phyloP scores from a whole-genome alignment of 2,113 vertebrate species.

The Ginglymostoma cirratum region DNA sequence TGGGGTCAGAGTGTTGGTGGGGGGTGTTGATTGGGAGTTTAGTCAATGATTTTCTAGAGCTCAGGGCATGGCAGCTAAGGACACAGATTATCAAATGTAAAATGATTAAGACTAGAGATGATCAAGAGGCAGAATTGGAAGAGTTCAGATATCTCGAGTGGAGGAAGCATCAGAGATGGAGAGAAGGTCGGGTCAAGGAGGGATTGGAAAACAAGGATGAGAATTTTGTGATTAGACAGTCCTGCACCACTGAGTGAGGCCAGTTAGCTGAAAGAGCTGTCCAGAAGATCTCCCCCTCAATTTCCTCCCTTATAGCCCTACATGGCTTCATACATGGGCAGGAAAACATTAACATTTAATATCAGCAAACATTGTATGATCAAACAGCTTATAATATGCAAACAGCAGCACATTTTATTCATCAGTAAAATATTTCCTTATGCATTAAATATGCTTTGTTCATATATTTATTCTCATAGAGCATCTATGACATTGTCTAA shows the following conservation, averaged over 20 bases:
- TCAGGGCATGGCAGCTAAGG: neutral
- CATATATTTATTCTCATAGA: neutral
- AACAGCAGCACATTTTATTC: neutral
- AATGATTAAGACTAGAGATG: too few species aligned
- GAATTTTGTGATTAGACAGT: neutral
- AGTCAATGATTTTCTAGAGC: neutral
- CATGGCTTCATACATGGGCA: neutral
- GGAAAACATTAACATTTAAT: neutral
- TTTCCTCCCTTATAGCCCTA: neutral
- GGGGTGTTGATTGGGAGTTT: neutral
- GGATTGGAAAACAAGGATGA: neutral
- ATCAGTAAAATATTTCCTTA: neutral
- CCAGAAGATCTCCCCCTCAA: neutral
- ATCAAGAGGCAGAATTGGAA: too few species aligned
- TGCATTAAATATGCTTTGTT: neutral
- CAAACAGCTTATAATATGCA: neutral
- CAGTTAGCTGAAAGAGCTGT: neutral
- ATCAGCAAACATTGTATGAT: neutral
- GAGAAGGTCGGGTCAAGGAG: too few species aligned
- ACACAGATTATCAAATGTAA: too few species aligned
- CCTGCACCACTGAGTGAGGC: neutral
- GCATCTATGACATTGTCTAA: neutral
- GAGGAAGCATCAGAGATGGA: too few species aligned
- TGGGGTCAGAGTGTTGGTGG: neutral
- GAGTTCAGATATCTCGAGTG: too few species aligned